Conservation (phyloP, 2,113 vertebrate species). For the Galeopterus variegatus region DNA sequence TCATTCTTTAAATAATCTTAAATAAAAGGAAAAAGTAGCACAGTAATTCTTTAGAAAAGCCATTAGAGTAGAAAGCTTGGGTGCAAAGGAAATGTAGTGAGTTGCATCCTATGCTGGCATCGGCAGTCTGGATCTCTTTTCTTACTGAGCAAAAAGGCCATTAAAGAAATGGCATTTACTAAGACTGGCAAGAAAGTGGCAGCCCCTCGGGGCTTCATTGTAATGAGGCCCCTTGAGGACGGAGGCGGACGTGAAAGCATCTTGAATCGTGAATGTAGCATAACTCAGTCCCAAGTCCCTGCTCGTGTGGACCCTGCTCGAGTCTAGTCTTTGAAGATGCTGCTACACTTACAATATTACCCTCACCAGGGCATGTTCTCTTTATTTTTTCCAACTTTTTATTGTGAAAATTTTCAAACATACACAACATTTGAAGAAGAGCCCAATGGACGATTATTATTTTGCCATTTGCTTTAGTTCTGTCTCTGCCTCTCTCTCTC, state of each 20-base stretch:
- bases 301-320: background rate
- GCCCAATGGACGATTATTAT: background rate
- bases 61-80: background rate
- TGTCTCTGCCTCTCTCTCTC: background rate
- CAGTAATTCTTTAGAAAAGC: background rate
- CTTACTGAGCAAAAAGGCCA: background rate
- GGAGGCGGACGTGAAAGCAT: background rate
- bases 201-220: rapidly evolving
- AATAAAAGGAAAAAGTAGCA: background rate
- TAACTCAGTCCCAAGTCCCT: rapidly evolving
- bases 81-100: background rate
- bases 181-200: background rate
- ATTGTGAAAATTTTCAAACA: background rate
- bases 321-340: background rate
- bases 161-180: background rate
- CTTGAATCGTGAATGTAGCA: background rate
- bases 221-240: background rate
- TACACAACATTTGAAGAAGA: background rate
- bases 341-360: background rate
- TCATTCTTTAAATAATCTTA: background rate
- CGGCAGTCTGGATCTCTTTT: background rate
- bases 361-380: background rate
- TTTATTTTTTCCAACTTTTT: background rate
- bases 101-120: background rate
- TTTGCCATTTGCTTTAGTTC: background rate